These are phyloP conservation scores for Notodonta dromedarius DNA, from an alignment of 2,888 invertebrate genomes.

Conservation along the genomic window DNA sequence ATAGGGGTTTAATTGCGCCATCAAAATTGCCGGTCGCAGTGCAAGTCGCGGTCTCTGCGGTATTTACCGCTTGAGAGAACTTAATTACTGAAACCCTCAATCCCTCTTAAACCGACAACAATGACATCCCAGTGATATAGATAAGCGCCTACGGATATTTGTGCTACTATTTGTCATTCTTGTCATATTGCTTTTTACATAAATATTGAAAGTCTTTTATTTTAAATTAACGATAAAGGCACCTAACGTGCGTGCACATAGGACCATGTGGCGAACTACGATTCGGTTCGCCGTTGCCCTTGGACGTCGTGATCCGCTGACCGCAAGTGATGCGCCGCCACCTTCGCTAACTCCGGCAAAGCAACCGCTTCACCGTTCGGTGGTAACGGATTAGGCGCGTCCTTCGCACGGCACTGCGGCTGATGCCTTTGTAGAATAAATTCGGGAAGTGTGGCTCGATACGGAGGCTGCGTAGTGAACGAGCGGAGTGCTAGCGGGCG, in stretches of 20 bases:
- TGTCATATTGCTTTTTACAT: background rate
- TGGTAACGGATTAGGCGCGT: slow-evolving; percentile 78
- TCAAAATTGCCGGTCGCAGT: slow-evolving; percentile 4
- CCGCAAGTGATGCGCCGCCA: slow-evolving; percentile 19
- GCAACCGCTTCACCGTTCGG: slow-evolving; percentile 35
- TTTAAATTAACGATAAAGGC: background rate
- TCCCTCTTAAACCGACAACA: slow-evolving; percentile 4
- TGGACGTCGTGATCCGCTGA: slow-evolving; percentile 17
- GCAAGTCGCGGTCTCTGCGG: slow-evolving; percentile 4
- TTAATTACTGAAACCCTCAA: slow-evolving; percentile 5
- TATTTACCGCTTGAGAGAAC: slow-evolving; percentile 12
- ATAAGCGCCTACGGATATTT: background rate
- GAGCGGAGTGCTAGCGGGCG: slow-evolving; percentile 46
- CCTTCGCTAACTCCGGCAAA: slow-evolving; percentile 18
- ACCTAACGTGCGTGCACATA: background rate
- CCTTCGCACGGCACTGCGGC: slow-evolving; percentile 64
- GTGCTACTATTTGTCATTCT: background rate
- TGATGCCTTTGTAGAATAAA: slow-evolving; percentile 58
- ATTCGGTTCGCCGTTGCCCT: slow-evolving; percentile 8
- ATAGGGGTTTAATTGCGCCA: background rate
- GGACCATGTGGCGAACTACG: background rate
- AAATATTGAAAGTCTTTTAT: background rate
- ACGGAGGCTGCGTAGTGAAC: slow-evolving; percentile 81
- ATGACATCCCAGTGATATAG: background rate
- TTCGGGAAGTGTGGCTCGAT: slow-evolving; percentile 77